Conservation (phyloP, 2,797 vertebrate species). For the Catharus ustulatus region DNA sequence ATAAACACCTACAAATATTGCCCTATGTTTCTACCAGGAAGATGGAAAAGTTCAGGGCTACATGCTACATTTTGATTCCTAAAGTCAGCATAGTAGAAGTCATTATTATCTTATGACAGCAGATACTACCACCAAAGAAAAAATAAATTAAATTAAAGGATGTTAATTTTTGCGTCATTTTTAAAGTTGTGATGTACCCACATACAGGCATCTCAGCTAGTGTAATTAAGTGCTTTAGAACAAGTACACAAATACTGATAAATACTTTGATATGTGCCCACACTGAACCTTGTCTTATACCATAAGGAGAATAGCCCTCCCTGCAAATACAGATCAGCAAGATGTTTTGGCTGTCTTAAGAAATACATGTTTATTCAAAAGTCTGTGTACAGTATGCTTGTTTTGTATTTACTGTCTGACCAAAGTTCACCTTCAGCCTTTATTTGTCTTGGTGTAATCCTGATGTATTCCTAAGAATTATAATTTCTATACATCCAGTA, state of each 20-base stretch:
- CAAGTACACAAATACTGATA: background rate
- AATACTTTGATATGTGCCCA: background rate
- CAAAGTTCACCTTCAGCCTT: background rate
- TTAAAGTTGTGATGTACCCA: background rate
- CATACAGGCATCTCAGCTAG: background rate
- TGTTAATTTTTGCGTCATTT: background rate
- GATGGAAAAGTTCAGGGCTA: background rate
- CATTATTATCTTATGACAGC: background rate
- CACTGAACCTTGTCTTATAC: background rate
- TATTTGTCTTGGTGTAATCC: background rate
- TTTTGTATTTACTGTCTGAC: background rate
- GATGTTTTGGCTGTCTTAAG: background rate
- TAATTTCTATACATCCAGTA: background rate
- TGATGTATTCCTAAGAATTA: background rate
- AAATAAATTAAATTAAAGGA: background rate
- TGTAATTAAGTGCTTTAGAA: background rate
- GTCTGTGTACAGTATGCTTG: background rate
- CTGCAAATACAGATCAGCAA: background rate
- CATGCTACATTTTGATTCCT: background rate
- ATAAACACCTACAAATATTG: background rate
- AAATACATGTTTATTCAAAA: background rate
- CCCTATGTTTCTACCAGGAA: background rate
- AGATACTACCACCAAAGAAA: background rate
- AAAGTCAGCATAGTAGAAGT: background rate
- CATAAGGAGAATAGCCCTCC: background rate